phyloP scores from a whole-genome alignment of 2,888 invertebrate species.

The Parnassius smintheus region DNA sequence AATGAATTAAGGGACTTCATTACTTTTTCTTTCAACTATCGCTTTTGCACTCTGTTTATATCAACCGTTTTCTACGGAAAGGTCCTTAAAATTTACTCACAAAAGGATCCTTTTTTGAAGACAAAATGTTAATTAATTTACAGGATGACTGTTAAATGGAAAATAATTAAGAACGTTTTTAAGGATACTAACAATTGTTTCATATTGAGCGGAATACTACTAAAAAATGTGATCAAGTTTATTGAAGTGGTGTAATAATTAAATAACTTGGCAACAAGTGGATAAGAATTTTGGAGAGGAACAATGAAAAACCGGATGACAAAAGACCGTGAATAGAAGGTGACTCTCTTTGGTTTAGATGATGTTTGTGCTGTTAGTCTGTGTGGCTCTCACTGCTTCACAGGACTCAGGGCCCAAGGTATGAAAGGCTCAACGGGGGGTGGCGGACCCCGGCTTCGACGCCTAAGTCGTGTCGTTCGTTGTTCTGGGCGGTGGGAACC shows the following conservation, averaged over 20 bases:
- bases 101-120: slow-evolving; percentile 14
- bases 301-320: not conserved
- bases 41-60: slow-evolving; percentile 12
- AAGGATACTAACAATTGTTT: not conserved
- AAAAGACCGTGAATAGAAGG: not conserved
- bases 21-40: slow-evolving; percentile 13
- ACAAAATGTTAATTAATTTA: slow-evolving; percentile 23
- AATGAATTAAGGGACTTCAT: slow-evolving; percentile 17
- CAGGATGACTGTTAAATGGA: slow-evolving; percentile 15
- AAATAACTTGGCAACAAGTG: not conserved
- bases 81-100: slow-evolving; percentile 15
- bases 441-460: no score
- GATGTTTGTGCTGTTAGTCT: no score
- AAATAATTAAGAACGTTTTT: slow-evolving; percentile 23
- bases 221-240: not conserved
- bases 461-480: no score
- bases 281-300: not conserved
- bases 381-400: no score
- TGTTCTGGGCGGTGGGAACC: no score
- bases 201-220: not conserved
- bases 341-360: no score
- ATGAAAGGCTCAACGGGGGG: no score
- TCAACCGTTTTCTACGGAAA: slow-evolving; percentile 8
- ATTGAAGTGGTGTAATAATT: not conserved
- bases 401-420: no score